Percentiles rank a stretch among this genome's conserved stretches.
These are phyloP conservation scores for Caranx melampygus DNA, from an alignment of 2,113 vertebrate genomes.

Conservation along the genomic window DNA sequence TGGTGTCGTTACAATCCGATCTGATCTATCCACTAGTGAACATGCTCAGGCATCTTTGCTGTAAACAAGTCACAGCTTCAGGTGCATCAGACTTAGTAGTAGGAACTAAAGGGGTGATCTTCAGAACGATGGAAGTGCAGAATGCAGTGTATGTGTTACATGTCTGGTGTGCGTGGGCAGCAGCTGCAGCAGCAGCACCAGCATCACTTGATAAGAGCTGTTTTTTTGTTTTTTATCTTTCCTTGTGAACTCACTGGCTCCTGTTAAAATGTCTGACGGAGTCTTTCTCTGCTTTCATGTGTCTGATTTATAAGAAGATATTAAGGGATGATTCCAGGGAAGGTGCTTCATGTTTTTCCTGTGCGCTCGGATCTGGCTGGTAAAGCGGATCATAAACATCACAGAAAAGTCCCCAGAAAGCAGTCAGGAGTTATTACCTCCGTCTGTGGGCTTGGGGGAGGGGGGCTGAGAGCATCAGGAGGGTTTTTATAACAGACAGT, in stretches of 20 bases:
- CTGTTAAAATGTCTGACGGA: background rate
- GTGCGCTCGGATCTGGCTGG: background rate
- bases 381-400: conserved; percentile 55
- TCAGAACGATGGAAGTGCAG: background rate
- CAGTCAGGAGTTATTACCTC: conserved; percentile 45
- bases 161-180: conserved; percentile 20
- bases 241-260: background rate
- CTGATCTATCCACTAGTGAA: no score
- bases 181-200: no score
- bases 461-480: background rate
- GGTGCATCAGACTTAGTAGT: background rate
- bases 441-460: background rate
- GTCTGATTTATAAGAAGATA: conserved; percentile 33
- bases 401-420: conserved; percentile 42
- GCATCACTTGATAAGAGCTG: background rate
- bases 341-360: conserved; percentile 36
- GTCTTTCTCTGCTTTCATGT: background rate
- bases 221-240: background rate
- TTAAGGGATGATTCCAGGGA: conserved; percentile 32
- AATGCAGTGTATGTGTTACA: background rate
- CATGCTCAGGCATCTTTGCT: background rate
- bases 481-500: background rate
- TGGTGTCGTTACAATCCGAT: no score
- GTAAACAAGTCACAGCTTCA: background rate
- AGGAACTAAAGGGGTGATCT: background rate